Evolutionary conservation across 2,113 vertebrate genomes (phyloP).

Genomic region (Pampusana beccarii): DNA sequence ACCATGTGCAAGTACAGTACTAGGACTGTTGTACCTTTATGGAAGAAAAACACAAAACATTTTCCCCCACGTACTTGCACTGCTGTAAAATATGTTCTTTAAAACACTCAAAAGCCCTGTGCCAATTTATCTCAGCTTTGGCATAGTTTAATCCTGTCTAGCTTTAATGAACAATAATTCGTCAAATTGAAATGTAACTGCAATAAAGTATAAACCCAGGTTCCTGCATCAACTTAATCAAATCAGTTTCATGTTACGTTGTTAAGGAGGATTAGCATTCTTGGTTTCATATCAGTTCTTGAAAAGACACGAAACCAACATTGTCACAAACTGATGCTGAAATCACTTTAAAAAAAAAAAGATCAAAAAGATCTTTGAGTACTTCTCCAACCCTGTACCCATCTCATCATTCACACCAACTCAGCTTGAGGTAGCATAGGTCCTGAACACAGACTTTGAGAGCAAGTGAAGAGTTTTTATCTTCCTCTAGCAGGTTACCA

Average conservation of each 20-base stretch:
- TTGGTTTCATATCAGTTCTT: neutral
- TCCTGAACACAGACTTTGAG: neutral
- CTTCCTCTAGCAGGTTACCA: neutral
- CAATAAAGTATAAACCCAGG: neutral
- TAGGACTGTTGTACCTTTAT: neutral
- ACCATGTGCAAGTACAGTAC: neutral
- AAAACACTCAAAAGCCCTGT: neutral
- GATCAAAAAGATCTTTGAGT: neutral
- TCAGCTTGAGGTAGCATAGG: neutral
- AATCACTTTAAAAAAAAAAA: neutral
- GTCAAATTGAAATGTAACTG: neutral
- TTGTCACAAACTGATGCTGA: neutral
- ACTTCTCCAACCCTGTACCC: neutral
- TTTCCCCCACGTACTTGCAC: neutral
- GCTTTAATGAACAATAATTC: conserved; percentile 2
- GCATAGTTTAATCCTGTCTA: neutral
- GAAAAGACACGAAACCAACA: neutral
- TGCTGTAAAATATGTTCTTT: neutral
- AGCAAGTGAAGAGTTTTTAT: neutral
- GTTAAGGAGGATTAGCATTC: neutral
- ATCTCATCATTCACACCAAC: neutral
- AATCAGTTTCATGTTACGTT: neutral
- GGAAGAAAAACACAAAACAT: neutral
- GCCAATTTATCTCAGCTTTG: neutral
- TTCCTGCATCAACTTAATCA: neutral